Evolutionary conservation across 1,140 invertebrate genomes (phyloP).

Genomic region (Palaemon carinicauda): DNA sequence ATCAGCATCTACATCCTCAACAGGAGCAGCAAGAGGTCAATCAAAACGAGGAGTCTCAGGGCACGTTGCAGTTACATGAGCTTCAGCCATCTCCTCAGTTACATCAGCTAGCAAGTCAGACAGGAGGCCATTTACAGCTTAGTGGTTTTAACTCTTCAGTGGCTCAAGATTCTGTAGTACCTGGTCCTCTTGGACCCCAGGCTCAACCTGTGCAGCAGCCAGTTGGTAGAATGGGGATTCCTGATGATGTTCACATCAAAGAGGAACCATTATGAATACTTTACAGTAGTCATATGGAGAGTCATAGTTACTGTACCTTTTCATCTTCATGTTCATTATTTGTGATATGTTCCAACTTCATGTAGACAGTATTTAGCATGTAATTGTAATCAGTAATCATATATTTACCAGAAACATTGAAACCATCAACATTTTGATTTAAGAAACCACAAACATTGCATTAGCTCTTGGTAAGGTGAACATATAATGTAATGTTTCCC

Average conservation of each 20-base stretch:
- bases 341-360: no score
- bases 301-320: no score
- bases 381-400: no score
- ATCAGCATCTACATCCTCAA: conserved; percentile 6
- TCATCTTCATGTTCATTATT: no score
- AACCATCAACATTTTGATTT: no score
- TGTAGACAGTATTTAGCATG: no score
- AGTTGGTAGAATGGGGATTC: neutral
- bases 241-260: conserved; percentile 15
- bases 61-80: conserved; percentile 29
- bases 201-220: conserved; percentile 27
- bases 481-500: no score
- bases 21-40: neutral
- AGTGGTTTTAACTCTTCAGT: neutral
- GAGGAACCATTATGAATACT: conserved; percentile 11
- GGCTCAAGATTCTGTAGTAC: neutral
- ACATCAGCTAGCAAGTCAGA: conserved; percentile 17
- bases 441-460: no score
- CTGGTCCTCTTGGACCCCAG: conserved; percentile 41
- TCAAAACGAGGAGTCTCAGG: neutral
- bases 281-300: no score
- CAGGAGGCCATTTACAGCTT: neutral
- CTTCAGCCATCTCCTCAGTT: conserved; percentile 41
- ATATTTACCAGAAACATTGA: no score
- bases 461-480: no score